Evolutionary conservation across 2,797 vertebrate species (phyloP).

Genomic region (Sparidentex hasta): DNA sequence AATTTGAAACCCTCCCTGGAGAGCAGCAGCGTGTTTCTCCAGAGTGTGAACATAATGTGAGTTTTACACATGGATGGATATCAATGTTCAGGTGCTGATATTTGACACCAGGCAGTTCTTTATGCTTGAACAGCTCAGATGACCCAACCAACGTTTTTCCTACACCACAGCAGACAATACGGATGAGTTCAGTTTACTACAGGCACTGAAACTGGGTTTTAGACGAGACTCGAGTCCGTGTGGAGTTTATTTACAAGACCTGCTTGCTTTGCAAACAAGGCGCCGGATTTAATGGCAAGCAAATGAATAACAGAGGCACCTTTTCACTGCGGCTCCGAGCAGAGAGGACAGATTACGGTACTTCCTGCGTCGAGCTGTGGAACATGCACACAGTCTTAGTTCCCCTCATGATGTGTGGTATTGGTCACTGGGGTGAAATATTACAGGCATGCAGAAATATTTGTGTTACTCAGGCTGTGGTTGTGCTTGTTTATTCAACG

Average conservation of each 20-base stretch:
- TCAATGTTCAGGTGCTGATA: constrained; percentile 17
- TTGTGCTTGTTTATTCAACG: not conserved
- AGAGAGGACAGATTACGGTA: not conserved
- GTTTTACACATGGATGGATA: not conserved
- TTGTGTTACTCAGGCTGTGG: not conserved
- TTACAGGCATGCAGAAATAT: constrained; percentile 36
- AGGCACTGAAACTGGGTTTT: not conserved
- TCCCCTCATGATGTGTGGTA: not conserved
- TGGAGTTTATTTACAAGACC: not conserved
- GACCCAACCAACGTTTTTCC: not conserved
- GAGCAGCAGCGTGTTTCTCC: not conserved
- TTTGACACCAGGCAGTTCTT: constrained; percentile 3
- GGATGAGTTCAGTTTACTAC: not conserved
- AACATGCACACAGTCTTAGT: too few relatives aligned
- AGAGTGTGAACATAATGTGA: constrained; percentile 4
- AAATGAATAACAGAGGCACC: constrained; percentile 8
- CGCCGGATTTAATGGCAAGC: constrained; percentile 10
- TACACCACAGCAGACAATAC: not conserved
- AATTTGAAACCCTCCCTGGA: not conserved
- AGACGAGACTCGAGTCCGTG: not conserved
- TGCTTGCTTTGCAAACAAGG: constrained; percentile 7
- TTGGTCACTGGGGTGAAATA: constrained; percentile 11
- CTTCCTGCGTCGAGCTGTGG: not conserved
- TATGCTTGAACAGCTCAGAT: not conserved
- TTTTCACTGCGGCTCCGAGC: not conserved